Evolutionary conservation across 1,140 invertebrate species (phyloP).

Genomic region (Nephila pilipes): DNA sequence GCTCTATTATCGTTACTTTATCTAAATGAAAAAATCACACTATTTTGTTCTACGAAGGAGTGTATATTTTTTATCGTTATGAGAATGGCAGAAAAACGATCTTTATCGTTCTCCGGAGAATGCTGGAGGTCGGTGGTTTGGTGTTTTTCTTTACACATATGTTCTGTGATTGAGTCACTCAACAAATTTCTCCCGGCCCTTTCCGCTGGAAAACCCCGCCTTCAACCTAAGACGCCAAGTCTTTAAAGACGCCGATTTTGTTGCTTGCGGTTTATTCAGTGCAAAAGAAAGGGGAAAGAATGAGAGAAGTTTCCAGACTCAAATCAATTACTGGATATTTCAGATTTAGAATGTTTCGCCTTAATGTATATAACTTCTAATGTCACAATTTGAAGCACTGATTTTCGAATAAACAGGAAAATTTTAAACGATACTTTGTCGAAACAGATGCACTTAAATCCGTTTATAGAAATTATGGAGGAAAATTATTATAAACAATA

Average conservation of each 20-base stretch:
- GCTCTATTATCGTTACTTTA: too few relatives aligned
- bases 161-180: slow-evolving; percentile 47
- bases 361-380: too few relatives aligned
- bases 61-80: neutral
- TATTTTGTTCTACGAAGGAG: neutral
- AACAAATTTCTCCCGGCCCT: neutral
- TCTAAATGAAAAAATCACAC: neutral
- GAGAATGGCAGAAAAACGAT: neutral
- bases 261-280: neutral
- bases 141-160: slow-evolving; percentile 41
- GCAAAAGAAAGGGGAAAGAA: too few relatives aligned
- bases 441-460: too few relatives aligned
- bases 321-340: neutral
- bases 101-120: neutral
- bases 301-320: too few relatives aligned
- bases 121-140: slow-evolving; percentile 2
- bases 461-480: too few relatives aligned
- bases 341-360: too few relatives aligned
- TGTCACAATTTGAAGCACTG: too few relatives aligned
- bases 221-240: neutral
- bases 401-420: too few relatives aligned
- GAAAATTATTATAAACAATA: too few relatives aligned
- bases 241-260: neutral
- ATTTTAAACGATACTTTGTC: too few relatives aligned
- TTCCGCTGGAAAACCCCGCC: slow-evolving; percentile 49